Conservation (phyloP, 53 echinoderm and acorn worm species). For the Henricia sp. region DNA sequence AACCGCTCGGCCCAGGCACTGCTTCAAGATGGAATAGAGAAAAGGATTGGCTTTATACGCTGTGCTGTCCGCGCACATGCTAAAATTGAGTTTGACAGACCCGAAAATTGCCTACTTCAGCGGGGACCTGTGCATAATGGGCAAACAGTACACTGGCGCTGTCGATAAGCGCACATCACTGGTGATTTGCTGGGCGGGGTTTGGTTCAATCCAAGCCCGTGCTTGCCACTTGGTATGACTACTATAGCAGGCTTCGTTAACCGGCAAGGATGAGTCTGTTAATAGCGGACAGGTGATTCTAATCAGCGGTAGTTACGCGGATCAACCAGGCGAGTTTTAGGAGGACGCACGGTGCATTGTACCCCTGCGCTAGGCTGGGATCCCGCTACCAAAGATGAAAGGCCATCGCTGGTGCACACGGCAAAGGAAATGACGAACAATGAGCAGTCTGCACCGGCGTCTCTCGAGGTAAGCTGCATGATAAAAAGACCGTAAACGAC, state of each 20-base stretch:
- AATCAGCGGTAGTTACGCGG: no score
- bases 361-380: no score
- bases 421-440: conserved; percentile 44
- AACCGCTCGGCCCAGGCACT: no score
- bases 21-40: background rate
- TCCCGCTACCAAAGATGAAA: conserved; percentile 20
- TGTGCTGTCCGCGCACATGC: background rate
- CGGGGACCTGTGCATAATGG: background rate
- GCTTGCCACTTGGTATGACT: background rate
- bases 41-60: background rate
- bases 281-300: conserved; percentile 29
- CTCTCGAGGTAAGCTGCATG: conserved; percentile 29
- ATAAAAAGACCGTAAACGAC: background rate
- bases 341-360: no score
- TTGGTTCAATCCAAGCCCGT: background rate
- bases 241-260: background rate
- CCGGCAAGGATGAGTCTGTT: background rate
- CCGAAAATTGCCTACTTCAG: background rate
- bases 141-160: conserved; percentile 4
- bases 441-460: conserved; percentile 12
- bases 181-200: conserved; percentile 18
- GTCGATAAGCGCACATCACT: background rate
- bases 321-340: no score
- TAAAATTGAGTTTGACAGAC: conserved; percentile 32
- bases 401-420: no score